Base-by-base conservation (phyloP, 2,113 vertebrate species). In the Girardinichthys multiradiatus region DNA sequence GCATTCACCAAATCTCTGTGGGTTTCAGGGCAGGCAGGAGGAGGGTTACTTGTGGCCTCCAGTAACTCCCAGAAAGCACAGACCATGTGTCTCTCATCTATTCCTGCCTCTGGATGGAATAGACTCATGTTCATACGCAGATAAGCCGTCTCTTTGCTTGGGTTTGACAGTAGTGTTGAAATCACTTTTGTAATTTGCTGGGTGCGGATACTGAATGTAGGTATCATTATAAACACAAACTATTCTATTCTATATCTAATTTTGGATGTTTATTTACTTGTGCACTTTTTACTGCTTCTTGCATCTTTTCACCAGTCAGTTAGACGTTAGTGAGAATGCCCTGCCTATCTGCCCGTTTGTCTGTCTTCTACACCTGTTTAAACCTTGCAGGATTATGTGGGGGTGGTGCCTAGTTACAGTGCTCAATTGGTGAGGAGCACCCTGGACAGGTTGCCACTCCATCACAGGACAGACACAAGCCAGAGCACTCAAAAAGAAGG, bases 1-100 rank as follows among this genome's bases (percentile, higher is more conserved):
- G 90, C 90, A 93, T 93, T 89, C 91, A 80, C 84, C 85, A 82
- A 88, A 85, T 93, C 92, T 89, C 92, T 71, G 76, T 72, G 87
- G 91, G 89, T 92, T 89, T 89, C 73, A 77, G 83, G 87, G 86
- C 70, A 79, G 75, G 79, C 80, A 86, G 87, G 72, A 58, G 85
- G 86, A 92, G 81, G 81, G 73, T 75, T 88, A 87, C 82, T 79
- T 83, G 73, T 83, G 76, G 91, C 87, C 80, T 88, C 87, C 72
- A 87, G 88, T 90, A 82, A 90, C 90, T 85, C 76, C n/a, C 71
- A 77, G 80, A 82, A 91, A 75, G 82, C 82, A 7, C 21, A 21
- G 7, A 82, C 79, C 78, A 87, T 78, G 81, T 87, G 79, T 79
- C 74, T 77, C 74, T 75, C 78, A 64, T 90, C 85, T 90, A 84